Evolutionary conservation across 2,797 vertebrate species (phyloP).

Genomic region (Schizopygopsis pylzovi): DNA sequence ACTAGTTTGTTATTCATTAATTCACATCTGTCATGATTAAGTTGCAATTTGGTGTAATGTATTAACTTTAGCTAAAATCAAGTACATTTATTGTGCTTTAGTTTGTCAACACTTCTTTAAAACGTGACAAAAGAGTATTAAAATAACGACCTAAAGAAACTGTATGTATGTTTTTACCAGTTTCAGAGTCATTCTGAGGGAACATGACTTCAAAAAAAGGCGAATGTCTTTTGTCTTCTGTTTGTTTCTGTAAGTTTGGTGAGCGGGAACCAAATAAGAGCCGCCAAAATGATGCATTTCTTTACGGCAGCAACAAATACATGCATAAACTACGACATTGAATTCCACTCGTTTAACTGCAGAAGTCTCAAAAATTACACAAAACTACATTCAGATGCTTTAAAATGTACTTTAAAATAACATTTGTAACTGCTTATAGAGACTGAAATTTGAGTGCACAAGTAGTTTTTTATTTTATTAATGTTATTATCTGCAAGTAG

Average conservation of each 20-base stretch:
- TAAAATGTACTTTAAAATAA: neutral
- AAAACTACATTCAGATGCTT: neutral
- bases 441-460: neutral
- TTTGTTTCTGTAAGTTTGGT: neutral
- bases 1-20: neutral
- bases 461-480: neutral
- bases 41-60: neutral
- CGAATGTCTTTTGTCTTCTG: too few species aligned
- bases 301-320: neutral
- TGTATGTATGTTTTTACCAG: neutral
- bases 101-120: neutral
- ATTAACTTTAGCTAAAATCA: neutral
- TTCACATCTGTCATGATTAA: neutral
- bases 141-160: neutral
- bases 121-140: neutral
- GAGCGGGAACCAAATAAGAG: neutral
- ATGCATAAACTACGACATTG: neutral
- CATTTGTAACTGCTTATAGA: too few species aligned
- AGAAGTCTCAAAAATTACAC: neutral
- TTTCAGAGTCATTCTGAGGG: neutral
- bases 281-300: neutral
- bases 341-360: neutral
- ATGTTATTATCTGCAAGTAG: neutral
- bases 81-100: neutral
- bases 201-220: neutral